A percentile compares a stretch with the other conserved stretches of the same genome.
Conservation (phyloP, 2,113 vertebrate genomes). For the Hydropotes inermis region DNA sequence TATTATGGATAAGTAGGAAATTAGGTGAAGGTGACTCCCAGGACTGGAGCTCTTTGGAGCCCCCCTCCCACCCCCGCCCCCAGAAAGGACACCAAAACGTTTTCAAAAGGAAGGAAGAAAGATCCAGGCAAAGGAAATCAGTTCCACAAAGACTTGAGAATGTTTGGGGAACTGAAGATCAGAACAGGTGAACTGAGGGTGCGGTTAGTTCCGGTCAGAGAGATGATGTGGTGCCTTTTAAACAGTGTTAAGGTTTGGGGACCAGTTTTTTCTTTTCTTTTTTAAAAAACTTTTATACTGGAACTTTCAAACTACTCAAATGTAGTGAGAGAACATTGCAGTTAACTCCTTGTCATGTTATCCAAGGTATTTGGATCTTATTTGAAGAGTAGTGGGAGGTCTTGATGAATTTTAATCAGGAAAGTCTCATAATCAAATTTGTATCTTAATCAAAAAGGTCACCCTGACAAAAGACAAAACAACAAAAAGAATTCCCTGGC, state of each 20-base stretch:
- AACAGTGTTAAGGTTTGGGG: background rate
- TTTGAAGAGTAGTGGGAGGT: background rate
- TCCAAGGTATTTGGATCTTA: background rate
- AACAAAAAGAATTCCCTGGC: background rate
- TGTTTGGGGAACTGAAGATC: background rate
- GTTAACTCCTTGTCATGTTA: background rate
- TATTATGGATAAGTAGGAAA: background rate
- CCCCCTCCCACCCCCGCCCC: background rate
- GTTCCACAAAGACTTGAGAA: background rate
- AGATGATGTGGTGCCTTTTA: background rate
- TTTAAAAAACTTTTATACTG: background rate
- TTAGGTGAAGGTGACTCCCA: background rate
- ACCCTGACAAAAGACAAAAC: background rate
- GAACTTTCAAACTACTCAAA: background rate
- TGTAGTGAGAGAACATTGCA: background rate
- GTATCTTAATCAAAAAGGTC: background rate
- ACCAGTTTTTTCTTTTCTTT: background rate
- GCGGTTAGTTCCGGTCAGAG: background rate
- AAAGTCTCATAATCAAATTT: background rate
- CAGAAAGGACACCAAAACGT: background rate
- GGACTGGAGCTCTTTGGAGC: background rate
- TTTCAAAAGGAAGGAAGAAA: background rate
- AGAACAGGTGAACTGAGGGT: background rate
- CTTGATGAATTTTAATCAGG: background rate
- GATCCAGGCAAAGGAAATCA: background rate